A percentile compares a stretch with the other conserved stretches of the same genome.
Evolutionary conservation across 1,140 invertebrate species (phyloP).

Genomic region (Micrasema minimum): DNA sequence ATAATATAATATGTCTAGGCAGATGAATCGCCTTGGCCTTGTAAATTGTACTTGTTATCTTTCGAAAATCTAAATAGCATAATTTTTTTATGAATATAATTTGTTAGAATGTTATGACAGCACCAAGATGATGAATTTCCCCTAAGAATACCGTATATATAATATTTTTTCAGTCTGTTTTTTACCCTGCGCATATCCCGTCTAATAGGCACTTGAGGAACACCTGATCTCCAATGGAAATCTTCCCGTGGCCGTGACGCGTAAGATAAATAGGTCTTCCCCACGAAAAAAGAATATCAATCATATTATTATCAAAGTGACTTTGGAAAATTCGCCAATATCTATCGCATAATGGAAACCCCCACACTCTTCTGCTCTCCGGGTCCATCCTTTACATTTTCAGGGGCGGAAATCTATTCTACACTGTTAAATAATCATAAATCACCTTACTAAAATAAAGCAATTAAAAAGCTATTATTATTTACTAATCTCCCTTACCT

Average conservation of each 20-base stretch:
- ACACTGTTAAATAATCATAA: background rate
- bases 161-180: slow-evolving; percentile 1
- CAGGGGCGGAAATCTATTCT: slow-evolving; percentile 1
- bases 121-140: no score
- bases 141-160: no score
- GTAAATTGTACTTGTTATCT: no score
- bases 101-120: no score
- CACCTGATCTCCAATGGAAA: slow-evolving; percentile 55
- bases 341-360: slow-evolving; percentile 49
- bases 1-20: no score
- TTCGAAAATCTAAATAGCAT: no score
- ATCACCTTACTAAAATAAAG: no score
- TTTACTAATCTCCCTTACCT: no score
- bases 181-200: slow-evolving; percentile 1
- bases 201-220: slow-evolving; percentile 34
- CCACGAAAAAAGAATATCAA: slow-evolving; percentile 53
- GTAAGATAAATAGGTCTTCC: slow-evolving; percentile 51
- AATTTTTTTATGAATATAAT: no score
- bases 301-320: slow-evolving; percentile 55
- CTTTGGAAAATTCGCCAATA: slow-evolving; percentile 54
- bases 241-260: slow-evolving; percentile 49
- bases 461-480: no score
- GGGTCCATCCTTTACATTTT: background rate
- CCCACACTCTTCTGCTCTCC: slow-evolving; percentile 24
- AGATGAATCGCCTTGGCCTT: no score